A percentile compares a stretch with the other conserved stretches of the same genome.
Evolutionary conservation across 1,140 invertebrate species (phyloP).

Genomic region (Luehdorfia chinensis): DNA sequence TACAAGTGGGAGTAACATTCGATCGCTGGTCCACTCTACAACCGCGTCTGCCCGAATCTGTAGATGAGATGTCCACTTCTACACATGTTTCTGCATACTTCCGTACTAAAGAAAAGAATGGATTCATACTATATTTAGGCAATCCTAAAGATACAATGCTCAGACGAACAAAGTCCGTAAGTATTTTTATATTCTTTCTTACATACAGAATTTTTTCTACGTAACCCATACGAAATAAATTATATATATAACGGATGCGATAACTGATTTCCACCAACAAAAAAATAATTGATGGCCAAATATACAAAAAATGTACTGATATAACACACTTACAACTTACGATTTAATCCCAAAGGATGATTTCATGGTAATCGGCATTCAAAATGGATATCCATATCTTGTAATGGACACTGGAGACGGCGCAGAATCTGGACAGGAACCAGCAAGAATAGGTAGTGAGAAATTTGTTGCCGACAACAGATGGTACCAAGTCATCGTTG

Average conservation of each 20-base stretch:
- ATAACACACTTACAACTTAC: too few relatives aligned
- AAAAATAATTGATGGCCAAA: too few relatives aligned
- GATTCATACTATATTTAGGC: slow-evolving; percentile 93
- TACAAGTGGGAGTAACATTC: slow-evolving; percentile 87
- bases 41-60: slow-evolving; percentile 88
- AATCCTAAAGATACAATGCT: slow-evolving; percentile 87
- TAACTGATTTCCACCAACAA: too few relatives aligned
- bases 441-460: slow-evolving; percentile 84
- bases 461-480: slow-evolving; percentile 89
- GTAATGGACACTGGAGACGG: slow-evolving; percentile 94
- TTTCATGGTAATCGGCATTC: slow-evolving; percentile 94
- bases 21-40: slow-evolving; percentile 89
- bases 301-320: too few relatives aligned
- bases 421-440: slow-evolving; percentile 53
- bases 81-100: slow-evolving; percentile 93
- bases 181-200: slow-evolving; percentile 24
- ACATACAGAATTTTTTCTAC: too few relatives aligned
- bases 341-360: slow-evolving; percentile 82
- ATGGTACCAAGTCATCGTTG: slow-evolving; percentile 94
- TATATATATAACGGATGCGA: too few relatives aligned
- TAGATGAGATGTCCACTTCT: slow-evolving; percentile 89
- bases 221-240: too few relatives aligned
- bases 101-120: slow-evolving; percentile 87
- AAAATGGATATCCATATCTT: slow-evolving; percentile 91
- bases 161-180: slow-evolving; percentile 81